Evolutionary conservation across 2,113 vertebrate genomes (phyloP).

Genomic region (Echinops telfairi): DNA sequence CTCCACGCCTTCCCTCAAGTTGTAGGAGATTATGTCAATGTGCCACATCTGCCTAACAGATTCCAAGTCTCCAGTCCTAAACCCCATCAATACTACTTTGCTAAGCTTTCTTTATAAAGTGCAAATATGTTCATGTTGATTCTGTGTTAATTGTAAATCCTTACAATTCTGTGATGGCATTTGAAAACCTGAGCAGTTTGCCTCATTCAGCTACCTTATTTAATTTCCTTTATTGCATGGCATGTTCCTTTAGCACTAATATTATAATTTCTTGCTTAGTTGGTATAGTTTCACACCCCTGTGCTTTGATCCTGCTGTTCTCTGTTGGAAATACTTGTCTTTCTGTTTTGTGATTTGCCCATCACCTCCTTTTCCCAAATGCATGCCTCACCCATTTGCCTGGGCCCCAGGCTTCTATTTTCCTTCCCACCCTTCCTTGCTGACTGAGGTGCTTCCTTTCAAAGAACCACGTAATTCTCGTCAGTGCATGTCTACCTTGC

Average conservation of each 20-base stretch:
- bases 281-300: too few relatives aligned
- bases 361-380: too few relatives aligned
- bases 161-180: neutral
- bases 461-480: too few relatives aligned
- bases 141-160: neutral
- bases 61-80: fast-evolving
- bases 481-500: neutral
- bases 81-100: fast-evolving
- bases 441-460: too few relatives aligned
- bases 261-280: neutral
- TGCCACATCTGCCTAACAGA: neutral
- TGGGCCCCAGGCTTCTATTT: too few relatives aligned
- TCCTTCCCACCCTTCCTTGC: neutral
- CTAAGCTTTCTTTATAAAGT: neutral
- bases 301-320: fast-evolving
- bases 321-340: neutral
- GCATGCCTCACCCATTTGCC: too few relatives aligned
- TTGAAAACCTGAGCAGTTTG: neutral
- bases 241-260: neutral
- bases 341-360: fast-evolving
- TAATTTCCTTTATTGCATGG: neutral
- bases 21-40: too few relatives aligned
- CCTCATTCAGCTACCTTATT: neutral
- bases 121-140: neutral
- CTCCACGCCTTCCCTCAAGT: too few relatives aligned